A percentile compares a stretch with the other conserved stretches of the same genome.
Conservation (phyloP, 35 echinoderm and acorn worm species). For the Apostichopus parvimensis region DNA sequence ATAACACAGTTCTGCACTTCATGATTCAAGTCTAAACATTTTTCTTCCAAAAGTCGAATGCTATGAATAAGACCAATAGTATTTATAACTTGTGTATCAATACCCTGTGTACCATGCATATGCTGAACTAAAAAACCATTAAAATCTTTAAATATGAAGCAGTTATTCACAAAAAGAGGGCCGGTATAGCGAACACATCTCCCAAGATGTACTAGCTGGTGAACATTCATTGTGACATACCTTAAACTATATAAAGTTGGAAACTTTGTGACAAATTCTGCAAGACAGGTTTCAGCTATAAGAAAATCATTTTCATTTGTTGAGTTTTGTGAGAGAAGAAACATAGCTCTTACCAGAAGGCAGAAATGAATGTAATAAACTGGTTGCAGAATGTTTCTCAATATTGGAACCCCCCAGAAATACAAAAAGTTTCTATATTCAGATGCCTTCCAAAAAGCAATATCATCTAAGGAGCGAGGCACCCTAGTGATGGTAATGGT, state of each 20-base stretch:
- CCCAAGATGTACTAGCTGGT: background rate
- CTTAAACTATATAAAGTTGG: background rate
- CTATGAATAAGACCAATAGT: too few relatives aligned
- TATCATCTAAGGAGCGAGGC: conserved; percentile 35
- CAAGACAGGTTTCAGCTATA: background rate
- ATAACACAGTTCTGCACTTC: too few relatives aligned
- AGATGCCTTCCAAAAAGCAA: conserved; percentile 55
- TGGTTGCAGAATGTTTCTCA: background rate
- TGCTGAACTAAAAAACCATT: background rate
- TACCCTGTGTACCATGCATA: background rate
- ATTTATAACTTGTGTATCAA: too few relatives aligned
- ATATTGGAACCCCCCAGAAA: background rate
- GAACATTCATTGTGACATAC: background rate
- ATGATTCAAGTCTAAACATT: too few relatives aligned
- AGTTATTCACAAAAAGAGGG: background rate
- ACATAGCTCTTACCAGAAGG: background rate
- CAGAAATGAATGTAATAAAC: background rate
- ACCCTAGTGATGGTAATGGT: conserved; percentile 40
- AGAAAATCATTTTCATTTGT: background rate
- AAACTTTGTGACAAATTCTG: background rate
- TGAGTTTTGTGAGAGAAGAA: background rate
- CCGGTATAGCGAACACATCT: background rate
- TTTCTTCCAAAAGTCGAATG: too few relatives aligned
- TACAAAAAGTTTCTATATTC: background rate
- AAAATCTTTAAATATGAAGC: background rate